These are phyloP conservation scores for Monomorium pharaonis DNA, from an alignment of 1,140 invertebrate genomes.

Conservation along the genomic window DNA sequence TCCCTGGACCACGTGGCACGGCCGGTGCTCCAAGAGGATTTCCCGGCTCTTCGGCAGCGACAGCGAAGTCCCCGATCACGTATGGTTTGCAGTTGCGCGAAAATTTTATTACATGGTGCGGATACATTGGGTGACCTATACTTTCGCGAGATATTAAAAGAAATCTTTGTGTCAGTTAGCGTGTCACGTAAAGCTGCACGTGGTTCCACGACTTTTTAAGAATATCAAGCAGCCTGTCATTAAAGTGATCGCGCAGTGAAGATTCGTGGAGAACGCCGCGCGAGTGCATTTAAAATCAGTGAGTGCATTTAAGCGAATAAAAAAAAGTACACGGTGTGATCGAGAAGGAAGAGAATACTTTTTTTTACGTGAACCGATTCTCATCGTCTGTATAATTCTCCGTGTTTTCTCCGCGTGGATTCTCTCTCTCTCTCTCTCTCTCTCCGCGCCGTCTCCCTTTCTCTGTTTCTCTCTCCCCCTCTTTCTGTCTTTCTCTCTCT, in stretches of 20 bases:
- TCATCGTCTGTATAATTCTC: not conserved
- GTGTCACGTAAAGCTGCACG: not conserved
- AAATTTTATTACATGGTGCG: not conserved
- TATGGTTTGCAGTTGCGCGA: not conserved
- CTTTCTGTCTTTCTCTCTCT: not conserved
- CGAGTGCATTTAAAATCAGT: not conserved
- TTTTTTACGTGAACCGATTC: not conserved
- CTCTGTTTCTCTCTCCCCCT: too few relatives aligned
- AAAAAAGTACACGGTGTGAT: not conserved
- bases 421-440: not conserved
- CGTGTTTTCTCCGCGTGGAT: not conserved
- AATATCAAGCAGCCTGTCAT: not conserved
- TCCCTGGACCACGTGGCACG: slow-evolving; percentile 22
- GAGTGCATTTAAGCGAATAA: not conserved
- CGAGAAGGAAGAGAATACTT: not conserved
- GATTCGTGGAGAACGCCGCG: not conserved
- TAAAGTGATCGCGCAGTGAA: not conserved
- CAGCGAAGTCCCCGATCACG: not conserved
- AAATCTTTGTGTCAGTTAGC: not conserved
- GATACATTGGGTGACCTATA: not conserved
- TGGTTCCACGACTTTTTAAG: not conserved
- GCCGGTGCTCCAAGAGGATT: not conserved
- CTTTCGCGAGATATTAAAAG: not conserved
- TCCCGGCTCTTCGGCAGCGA: not conserved
- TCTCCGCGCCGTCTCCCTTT: not conserved